Evolutionary conservation across 2,113 vertebrate species (phyloP).

Genomic region (Monopterus albus): DNA sequence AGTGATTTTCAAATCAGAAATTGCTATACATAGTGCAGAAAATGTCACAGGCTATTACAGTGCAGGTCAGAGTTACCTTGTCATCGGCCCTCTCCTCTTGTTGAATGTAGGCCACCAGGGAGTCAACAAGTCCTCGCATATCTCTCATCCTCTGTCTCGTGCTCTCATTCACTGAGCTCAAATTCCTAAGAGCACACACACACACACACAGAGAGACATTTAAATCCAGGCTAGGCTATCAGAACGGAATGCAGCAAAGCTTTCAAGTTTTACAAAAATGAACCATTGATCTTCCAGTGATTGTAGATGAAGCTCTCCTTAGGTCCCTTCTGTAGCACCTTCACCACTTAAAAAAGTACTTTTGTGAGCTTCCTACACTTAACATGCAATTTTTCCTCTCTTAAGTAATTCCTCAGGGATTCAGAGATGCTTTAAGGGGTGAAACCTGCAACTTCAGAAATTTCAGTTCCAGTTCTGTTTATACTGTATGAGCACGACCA

Average conservation of each 20-base stretch:
- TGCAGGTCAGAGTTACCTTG: slow-evolving; percentile 84
- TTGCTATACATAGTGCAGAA: not conserved
- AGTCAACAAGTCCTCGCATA: slow-evolving; percentile 90
- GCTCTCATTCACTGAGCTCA: slow-evolving; percentile 94
- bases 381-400: not conserved
- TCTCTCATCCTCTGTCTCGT: slow-evolving; percentile 94
- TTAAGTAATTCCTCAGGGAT: not conserved
- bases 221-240: not conserved
- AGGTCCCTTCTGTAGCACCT: too few relatives aligned
- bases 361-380: not conserved
- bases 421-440: not conserved
- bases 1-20: not conserved
- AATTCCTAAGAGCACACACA: slow-evolving; percentile 82
- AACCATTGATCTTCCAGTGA: not conserved
- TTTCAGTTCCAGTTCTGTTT: too few relatives aligned
- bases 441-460: not conserved
- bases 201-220: not conserved
- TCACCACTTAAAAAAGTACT: too few relatives aligned
- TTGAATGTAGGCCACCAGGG: slow-evolving; percentile 90
- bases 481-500: too few relatives aligned
- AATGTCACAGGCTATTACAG: not conserved
- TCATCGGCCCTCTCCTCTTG: slow-evolving; percentile 88
- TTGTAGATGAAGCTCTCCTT: not conserved
- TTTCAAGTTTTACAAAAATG: not conserved
- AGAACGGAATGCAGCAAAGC: not conserved